Evolutionary conservation across 2,888 invertebrate species (phyloP), one percentile per base, ranked within the genome.

Genomic region (Podotricha telesiphe): DNA sequence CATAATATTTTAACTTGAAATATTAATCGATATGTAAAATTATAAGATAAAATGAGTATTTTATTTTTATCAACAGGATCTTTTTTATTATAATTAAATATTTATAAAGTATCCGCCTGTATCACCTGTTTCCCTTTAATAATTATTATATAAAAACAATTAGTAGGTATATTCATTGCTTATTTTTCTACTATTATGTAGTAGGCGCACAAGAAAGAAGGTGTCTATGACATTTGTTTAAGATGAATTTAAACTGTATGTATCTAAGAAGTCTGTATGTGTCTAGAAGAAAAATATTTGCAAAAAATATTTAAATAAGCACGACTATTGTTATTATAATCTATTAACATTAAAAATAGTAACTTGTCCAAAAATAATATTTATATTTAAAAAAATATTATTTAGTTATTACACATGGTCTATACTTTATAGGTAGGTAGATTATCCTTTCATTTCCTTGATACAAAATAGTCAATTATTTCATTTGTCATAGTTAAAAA

Each of bases 1-100:
- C 17, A 55, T 37, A 17, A 37, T 17, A 37, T 55, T 17, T 55
- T 7, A 37, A 1, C 34, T 55, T 55, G 5, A 0, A 11, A 55
- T 55, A 55, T 37, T 37, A 34, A 55, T 37, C 5, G 34, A 34
- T 17, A 55, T 55, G n/a, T 37, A 37, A 37, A 55, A 34, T 37
- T 17, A 11, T 55, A 17, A 55, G 5, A 55, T 6, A 55, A 17
- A 17, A 34, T 34, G 5, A 1, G n/a, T 53, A 53, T 28, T 3
- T 34, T 53, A n/a, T 55, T 34, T 34, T 11, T 34, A 4, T 55
- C 37, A 34, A 11, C n/a, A 34, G 8, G 1, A 1, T 4, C 0
- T 0, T 53, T 55, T 55, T 55, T 34, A 17, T 17, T 17, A 37
- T 17, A 37, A 34, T 28, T 17, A n/a, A 55, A 34, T 17, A 55